These are phyloP conservation scores for Epinotia ramella DNA, from an alignment of 2,888 invertebrate species.

Conservation along the genomic window DNA sequence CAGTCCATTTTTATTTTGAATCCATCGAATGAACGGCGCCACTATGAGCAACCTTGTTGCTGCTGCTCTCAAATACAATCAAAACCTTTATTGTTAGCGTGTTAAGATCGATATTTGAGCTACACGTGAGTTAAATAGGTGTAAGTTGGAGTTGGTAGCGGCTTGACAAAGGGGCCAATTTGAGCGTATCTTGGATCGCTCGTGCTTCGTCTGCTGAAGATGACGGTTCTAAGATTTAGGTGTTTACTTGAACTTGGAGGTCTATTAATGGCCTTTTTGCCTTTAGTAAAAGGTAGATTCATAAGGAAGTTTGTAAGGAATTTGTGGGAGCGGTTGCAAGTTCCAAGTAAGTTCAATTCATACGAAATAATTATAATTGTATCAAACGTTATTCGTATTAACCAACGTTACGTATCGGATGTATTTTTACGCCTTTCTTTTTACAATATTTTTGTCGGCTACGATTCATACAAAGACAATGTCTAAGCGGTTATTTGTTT, in stretches of 20 bases:
- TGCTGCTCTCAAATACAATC: slow-evolving; percentile 1
- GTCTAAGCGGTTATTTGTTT: too few relatives aligned
- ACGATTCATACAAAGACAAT: too few relatives aligned
- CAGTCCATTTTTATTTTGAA: slow-evolving; percentile 21
- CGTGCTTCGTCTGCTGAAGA: slow-evolving; percentile 81
- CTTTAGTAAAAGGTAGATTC: background rate
- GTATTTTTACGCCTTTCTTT: too few relatives aligned
- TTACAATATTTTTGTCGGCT: too few relatives aligned
- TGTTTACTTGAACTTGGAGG: slow-evolving; percentile 43
- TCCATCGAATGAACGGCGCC: slow-evolving; percentile 37
- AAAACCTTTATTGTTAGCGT: slow-evolving; percentile 4
- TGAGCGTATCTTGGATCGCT: slow-evolving; percentile 72
- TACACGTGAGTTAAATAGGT: background rate
- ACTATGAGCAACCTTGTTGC: slow-evolving; percentile 11
- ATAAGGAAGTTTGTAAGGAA: background rate
- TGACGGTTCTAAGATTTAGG: slow-evolving; percentile 56
- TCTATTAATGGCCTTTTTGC: slow-evolving; percentile 1
- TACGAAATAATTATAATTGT: too few relatives aligned
- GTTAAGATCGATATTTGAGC: slow-evolving; percentile 23
- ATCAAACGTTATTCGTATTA: too few relatives aligned
- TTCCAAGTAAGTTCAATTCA: background rate
- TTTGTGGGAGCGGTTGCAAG: background rate
- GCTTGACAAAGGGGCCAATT: slow-evolving; percentile 78
- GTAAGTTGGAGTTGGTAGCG: slow-evolving; percentile 49
- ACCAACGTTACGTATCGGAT: too few relatives aligned